Conservation (phyloP, 2,797 vertebrate genomes). For the Smutsia temminckii region DNA sequence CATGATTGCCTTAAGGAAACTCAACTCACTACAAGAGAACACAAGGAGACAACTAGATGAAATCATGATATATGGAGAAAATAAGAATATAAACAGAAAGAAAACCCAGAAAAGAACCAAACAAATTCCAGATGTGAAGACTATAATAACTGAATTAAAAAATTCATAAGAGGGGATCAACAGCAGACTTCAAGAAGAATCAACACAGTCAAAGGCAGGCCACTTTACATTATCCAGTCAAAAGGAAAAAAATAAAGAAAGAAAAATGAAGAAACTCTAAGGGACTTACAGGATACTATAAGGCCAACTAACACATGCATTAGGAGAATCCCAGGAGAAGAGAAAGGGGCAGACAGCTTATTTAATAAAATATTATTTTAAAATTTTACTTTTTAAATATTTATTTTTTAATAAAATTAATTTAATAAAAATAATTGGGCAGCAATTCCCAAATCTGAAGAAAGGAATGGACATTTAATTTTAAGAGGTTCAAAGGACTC, state of each 20-base stretch:
- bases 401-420: too few relatives aligned
- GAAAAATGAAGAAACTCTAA: neutral
- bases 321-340: neutral
- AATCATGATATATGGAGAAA: neutral
- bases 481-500: neutral
- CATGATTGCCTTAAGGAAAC: neutral
- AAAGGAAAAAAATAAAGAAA: neutral
- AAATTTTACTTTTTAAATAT: too few relatives aligned
- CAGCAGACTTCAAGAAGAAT: neutral
- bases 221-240: neutral
- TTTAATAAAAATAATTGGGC: neutral
- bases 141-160: neutral
- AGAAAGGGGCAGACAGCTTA: neutral
- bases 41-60: neutral
- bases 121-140: neutral
- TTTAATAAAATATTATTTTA: neutral
- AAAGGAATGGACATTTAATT: neutral
- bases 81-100: neutral
- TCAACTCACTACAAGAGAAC: neutral
- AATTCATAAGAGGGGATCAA: neutral
- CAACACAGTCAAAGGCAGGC: neutral
- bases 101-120: neutral
- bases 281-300: neutral
- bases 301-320: neutral
- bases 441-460: neutral